These are phyloP conservation scores for Alcis repandata DNA, from an alignment of 2,888 invertebrate species.

Conservation along the genomic window DNA sequence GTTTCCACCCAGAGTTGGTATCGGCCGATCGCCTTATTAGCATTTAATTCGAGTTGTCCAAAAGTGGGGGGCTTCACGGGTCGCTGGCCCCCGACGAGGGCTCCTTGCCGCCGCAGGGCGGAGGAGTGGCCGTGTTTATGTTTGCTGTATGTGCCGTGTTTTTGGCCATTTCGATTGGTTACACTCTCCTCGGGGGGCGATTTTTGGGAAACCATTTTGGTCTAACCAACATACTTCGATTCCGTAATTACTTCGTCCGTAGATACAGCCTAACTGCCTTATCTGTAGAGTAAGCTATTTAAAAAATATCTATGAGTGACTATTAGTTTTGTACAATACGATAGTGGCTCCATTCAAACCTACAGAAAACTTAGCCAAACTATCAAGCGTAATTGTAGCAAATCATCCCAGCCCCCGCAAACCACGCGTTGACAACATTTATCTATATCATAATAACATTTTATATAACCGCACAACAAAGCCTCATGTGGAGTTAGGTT, in stretches of 20 bases:
- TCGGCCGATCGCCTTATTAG: slow-evolving; percentile 80
- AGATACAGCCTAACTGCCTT: background rate
- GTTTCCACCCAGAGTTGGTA: slow-evolving; percentile 61
- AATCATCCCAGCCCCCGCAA: slow-evolving; percentile 17
- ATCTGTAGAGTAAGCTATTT: background rate
- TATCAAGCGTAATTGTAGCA: slow-evolving; percentile 6
- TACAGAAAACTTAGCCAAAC: background rate
- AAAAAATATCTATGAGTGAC: too few species aligned
- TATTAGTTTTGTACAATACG: background rate
- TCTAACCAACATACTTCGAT: slow-evolving; percentile 4
- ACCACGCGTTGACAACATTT: slow-evolving; percentile 12
- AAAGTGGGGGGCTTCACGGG: slow-evolving; percentile 81
- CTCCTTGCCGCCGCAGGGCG: slow-evolving; percentile 77
- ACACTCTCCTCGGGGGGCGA: slow-evolving; percentile 57
- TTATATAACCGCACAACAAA: slow-evolving; percentile 31
- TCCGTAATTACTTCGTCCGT: slow-evolving; percentile 2
- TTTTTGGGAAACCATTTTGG: slow-evolving; percentile 51
- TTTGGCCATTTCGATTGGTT: slow-evolving; percentile 65
- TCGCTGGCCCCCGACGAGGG: slow-evolving; percentile 81
- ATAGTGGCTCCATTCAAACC: background rate
- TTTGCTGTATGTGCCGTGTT: slow-evolving; percentile 57
- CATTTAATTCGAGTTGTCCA: slow-evolving; percentile 82
- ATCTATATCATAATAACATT: slow-evolving; percentile 19
- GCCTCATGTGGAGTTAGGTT: slow-evolving; percentile 29
- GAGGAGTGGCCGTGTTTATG: slow-evolving; percentile 67